Conservation (phyloP, 2,888 invertebrate genomes). For the Rugalucina vietnamica region DNA sequence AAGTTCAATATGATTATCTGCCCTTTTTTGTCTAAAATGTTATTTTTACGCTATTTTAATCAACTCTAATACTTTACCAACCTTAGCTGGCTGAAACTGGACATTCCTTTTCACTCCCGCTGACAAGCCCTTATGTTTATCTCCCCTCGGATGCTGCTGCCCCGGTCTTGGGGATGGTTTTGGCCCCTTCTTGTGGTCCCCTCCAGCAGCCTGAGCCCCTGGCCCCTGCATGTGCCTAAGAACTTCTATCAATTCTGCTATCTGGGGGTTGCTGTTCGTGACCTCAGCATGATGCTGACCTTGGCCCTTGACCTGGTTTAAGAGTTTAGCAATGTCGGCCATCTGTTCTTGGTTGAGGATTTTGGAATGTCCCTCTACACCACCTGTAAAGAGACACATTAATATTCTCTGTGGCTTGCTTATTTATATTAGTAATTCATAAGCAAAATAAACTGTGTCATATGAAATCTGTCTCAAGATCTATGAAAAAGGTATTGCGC, state of each 20-base stretch:
- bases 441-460: no score
- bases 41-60: neutral
- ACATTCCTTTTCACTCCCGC: conserved; percentile 39
- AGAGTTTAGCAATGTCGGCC: conserved; percentile 70
- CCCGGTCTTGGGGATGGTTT: neutral
- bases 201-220: conserved; percentile 26
- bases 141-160: conserved; percentile 8
- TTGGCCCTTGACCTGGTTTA: conserved; percentile 60
- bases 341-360: conserved; percentile 70
- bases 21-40: neutral
- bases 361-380: conserved; percentile 11
- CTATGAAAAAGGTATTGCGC: no score
- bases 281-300: conserved; percentile 9
- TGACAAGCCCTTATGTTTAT: conserved; percentile 11
- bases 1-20: neutral
- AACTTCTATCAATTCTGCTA: conserved; percentile 42
- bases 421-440: neutral
- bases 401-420: neutral
- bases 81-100: conserved; percentile 56
- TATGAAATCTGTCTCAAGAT: no score
- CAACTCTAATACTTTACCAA: conserved; percentile 7
- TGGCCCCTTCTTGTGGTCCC: conserved; percentile 15
- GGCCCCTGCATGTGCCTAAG: conserved; percentile 41
- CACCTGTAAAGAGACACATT: neutral
- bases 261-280: conserved; percentile 47